Percentiles rank a stretch among this genome's conserved stretches.
These are phyloP conservation scores for Hypanus sabinus DNA, from an alignment of 2,113 vertebrate species.

Conservation along the genomic window DNA sequence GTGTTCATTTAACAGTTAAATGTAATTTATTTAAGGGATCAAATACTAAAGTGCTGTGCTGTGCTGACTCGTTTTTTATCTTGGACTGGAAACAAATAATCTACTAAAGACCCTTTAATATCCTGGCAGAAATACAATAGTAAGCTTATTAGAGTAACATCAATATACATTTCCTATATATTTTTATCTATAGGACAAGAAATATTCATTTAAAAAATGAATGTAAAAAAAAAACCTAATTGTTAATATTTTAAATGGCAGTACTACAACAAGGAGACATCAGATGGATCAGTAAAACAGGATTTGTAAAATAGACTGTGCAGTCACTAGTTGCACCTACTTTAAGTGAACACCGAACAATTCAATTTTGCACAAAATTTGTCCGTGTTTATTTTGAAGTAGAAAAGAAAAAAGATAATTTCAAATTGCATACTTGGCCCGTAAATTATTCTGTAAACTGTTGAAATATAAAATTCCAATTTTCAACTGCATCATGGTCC, in stretches of 20 bases:
- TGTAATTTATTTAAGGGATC: background rate
- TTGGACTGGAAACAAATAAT: background rate
- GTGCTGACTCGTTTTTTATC: background rate
- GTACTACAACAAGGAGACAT: background rate
- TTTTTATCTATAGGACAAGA: background rate
- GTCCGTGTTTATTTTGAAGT: background rate
- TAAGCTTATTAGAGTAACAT: background rate
- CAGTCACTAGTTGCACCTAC: background rate
- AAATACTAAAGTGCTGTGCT: background rate
- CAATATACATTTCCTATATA: background rate
- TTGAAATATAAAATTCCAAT: background rate
- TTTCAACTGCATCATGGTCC: background rate
- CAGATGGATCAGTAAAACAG: background rate
- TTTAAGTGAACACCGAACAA: background rate
- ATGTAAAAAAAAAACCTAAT: background rate
- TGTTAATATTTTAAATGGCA: background rate
- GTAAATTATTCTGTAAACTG: background rate
- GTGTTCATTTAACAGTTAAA: background rate
- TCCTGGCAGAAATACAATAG: background rate
- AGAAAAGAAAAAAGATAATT: background rate
- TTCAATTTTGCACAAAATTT: background rate
- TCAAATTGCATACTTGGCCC: background rate
- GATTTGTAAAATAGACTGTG: background rate
- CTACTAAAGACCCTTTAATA: background rate
- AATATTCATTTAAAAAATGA: background rate